Evolutionary conservation across 2,797 vertebrate genomes (phyloP).

Genomic region (Dipus sagitta): DNA sequence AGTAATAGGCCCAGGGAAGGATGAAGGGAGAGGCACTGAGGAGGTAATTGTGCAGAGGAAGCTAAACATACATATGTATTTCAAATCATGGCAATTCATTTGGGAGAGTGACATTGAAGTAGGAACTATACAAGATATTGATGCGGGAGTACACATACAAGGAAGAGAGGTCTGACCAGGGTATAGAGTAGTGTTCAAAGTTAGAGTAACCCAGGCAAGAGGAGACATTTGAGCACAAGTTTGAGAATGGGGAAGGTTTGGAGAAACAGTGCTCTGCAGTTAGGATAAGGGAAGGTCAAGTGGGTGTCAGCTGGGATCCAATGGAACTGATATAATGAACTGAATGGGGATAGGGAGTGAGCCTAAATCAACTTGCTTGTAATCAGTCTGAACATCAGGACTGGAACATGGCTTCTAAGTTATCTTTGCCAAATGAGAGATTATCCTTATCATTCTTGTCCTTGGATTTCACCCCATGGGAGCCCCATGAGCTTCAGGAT

Average conservation of each 20-base stretch:
- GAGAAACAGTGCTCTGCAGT: background rate
- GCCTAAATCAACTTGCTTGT: background rate
- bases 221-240: background rate
- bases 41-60: conserved; percentile 68
- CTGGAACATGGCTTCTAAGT: background rate
- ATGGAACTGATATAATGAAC: rapidly evolving
- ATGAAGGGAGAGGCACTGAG: conserved; percentile 59
- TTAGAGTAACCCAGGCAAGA: background rate
- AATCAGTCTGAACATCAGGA: background rate
- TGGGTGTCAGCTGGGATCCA: background rate
- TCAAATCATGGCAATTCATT: too few relatives aligned
- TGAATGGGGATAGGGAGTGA: background rate
- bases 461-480: background rate
- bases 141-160: background rate
- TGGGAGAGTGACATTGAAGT: conserved; percentile 61
- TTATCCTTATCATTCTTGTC: background rate
- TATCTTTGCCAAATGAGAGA: background rate
- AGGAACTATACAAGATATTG: background rate
- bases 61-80: conserved; percentile 67
- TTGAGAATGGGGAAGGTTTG: too few relatives aligned
- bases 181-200: background rate
- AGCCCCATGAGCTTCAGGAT: background rate
- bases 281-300: background rate
- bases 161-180: background rate
- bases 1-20: conserved; percentile 68